Conservation (phyloP, 1,140 invertebrate species). For the Drosophila kurseongensis region DNA sequence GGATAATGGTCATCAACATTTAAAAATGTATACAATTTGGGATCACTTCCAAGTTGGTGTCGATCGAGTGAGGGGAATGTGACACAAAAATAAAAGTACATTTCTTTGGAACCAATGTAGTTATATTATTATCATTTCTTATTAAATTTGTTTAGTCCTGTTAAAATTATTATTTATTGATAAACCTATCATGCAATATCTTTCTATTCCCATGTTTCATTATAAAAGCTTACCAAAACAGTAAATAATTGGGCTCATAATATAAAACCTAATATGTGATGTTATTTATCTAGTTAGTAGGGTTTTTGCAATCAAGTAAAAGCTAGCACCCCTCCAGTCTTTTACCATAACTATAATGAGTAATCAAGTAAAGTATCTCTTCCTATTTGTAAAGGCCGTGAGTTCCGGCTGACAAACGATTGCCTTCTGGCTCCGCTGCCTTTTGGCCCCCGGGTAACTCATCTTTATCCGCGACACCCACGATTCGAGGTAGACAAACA, state of each 20-base stretch:
- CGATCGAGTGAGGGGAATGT: not conserved
- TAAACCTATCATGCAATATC: too few relatives aligned
- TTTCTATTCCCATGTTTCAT: too few relatives aligned
- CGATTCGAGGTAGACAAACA: slow-evolving; percentile 24
- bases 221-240: too few relatives aligned
- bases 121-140: not conserved
- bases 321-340: not conserved
- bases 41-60: too few relatives aligned
- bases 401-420: slow-evolving; percentile 10
- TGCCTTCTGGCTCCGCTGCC: slow-evolving; percentile 11
- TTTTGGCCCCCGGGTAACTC: slow-evolving; percentile 12
- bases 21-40: too few relatives aligned
- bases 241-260: too few relatives aligned
- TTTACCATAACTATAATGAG: not conserved
- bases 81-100: not conserved
- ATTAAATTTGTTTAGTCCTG: too few relatives aligned
- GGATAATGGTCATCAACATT: too few relatives aligned
- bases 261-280: too few relatives aligned
- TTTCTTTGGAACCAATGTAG: not conserved
- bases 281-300: too few relatives aligned
- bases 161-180: too few relatives aligned
- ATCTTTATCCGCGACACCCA: slow-evolving; percentile 27
- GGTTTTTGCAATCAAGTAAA: too few relatives aligned
- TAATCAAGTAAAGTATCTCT: slow-evolving; percentile 1
- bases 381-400: slow-evolving; percentile 6